Conservation (phyloP, 2,888 invertebrate genomes). For the Philereme vetulata region DNA sequence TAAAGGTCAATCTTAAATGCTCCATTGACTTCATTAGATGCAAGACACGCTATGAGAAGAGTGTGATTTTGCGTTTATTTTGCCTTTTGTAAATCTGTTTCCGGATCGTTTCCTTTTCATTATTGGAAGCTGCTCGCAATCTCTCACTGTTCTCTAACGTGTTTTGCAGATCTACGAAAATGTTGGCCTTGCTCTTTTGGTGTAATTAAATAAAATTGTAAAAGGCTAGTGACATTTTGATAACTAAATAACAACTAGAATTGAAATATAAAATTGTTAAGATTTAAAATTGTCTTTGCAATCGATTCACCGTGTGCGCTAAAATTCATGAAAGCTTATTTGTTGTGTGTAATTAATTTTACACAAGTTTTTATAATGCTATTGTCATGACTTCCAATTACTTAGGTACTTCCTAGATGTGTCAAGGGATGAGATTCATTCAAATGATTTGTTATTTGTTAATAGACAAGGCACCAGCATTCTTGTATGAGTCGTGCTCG, state of each 20-base stretch:
- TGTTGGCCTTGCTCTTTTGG: constrained; percentile 76
- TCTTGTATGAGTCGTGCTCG: too few relatives aligned
- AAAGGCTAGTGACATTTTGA: constrained; percentile 84
- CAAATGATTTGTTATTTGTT: too few relatives aligned
- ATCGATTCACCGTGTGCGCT: constrained; percentile 43
- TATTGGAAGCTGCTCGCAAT: constrained; percentile 44
- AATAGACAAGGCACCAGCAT: too few relatives aligned
- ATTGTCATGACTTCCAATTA: background rate
- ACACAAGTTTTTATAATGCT: too few relatives aligned
- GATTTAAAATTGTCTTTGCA: constrained; percentile 55
- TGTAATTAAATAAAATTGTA: constrained; percentile 74
- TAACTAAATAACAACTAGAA: constrained; percentile 79
- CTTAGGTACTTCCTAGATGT: too few relatives aligned
- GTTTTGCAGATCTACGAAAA: constrained; percentile 62
- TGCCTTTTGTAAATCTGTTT: constrained; percentile 5
- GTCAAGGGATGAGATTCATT: too few relatives aligned
- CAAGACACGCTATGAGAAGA: constrained; percentile 44
- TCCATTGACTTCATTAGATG: constrained; percentile 45
- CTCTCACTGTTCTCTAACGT: constrained; percentile 46
- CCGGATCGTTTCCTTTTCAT: constrained; percentile 3
- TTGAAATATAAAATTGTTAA: constrained; percentile 73
- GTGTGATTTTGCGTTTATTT: constrained; percentile 42
- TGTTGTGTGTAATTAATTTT: constrained; percentile 19
- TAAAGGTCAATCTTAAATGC: constrained; percentile 41
- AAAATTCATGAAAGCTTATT: constrained; percentile 33